phyloP scores from a whole-genome alignment of 2,797 vertebrate genomes.

The Fistularia commersonii region DNA sequence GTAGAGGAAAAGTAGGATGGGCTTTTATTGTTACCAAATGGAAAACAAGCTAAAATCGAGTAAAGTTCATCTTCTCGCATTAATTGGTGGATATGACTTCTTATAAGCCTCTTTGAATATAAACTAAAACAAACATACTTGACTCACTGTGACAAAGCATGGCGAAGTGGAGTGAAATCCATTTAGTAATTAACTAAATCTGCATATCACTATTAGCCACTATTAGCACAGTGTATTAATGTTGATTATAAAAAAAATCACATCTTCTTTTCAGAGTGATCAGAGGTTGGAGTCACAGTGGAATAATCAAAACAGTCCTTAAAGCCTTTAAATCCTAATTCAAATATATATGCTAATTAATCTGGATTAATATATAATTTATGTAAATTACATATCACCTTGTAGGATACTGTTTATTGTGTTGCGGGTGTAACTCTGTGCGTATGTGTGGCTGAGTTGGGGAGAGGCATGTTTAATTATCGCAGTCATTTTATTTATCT shows the following conservation, averaged over 20 bases:
- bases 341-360: conserved; percentile 81
- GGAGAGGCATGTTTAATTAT: conserved; percentile 9
- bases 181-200: conserved; percentile 77
- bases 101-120: conserved; percentile 63
- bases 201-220: conserved; percentile 77
- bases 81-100: conserved; percentile 58
- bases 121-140: conserved; percentile 72
- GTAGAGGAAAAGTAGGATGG: conserved; percentile 46
- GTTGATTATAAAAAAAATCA: conserved; percentile 61
- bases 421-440: conserved; percentile 6
- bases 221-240: conserved; percentile 74
- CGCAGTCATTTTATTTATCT: conserved; percentile 8
- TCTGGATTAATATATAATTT: conserved; percentile 75
- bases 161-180: conserved; percentile 63
- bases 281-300: conserved; percentile 62
- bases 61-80: conserved; percentile 61
- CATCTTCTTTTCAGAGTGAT: conserved; percentile 63
- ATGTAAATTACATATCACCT: conserved; percentile 62
- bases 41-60: conserved; percentile 51
- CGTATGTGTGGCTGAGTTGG: conserved; percentile 4
- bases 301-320: conserved; percentile 75
- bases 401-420: conserved; percentile 56
- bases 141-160: conserved; percentile 56
- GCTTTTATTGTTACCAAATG: conserved; percentile 53
- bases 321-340: conserved; percentile 77